A percentile compares a stretch with the other conserved stretches of the same genome.
These are phyloP conservation scores for Cynocephalus volans DNA, from an alignment of 2,113 vertebrate species.

Conservation along the genomic window DNA sequence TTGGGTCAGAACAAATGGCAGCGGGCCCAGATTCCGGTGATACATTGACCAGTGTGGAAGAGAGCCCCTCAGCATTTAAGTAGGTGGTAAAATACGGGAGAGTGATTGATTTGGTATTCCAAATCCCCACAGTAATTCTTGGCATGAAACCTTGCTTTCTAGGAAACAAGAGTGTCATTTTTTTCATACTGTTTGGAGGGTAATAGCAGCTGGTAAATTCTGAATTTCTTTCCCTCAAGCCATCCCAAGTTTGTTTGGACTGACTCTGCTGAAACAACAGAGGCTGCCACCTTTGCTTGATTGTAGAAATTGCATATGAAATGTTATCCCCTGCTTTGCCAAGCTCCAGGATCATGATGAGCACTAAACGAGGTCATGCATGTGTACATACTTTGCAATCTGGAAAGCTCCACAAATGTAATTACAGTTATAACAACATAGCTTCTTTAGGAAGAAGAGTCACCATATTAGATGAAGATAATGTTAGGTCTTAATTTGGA, in stretches of 20 bases:
- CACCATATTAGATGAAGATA: background rate
- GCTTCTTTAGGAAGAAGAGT: background rate
- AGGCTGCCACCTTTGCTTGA: background rate
- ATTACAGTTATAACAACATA: background rate
- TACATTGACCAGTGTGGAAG: background rate
- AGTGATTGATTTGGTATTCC: background rate
- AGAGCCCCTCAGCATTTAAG: background rate
- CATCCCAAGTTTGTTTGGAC: background rate
- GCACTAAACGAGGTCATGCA: background rate
- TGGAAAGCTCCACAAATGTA: background rate
- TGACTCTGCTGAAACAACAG: background rate
- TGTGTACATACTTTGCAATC: background rate
- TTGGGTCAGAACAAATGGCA: background rate
- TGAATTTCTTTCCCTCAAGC: background rate
- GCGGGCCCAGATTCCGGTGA: background rate
- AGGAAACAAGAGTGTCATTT: background rate
- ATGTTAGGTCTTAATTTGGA: background rate
- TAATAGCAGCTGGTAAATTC: background rate
- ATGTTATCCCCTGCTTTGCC: background rate
- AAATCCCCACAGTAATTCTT: background rate
- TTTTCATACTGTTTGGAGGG: background rate
- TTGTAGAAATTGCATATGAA: background rate
- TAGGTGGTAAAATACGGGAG: background rate
- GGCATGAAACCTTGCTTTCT: background rate
- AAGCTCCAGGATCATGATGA: background rate